Evolutionary conservation across 2,888 invertebrate species (phyloP), one percentile per base, ranked within the genome.

Genomic region (Drosophila ezoana): DNA sequence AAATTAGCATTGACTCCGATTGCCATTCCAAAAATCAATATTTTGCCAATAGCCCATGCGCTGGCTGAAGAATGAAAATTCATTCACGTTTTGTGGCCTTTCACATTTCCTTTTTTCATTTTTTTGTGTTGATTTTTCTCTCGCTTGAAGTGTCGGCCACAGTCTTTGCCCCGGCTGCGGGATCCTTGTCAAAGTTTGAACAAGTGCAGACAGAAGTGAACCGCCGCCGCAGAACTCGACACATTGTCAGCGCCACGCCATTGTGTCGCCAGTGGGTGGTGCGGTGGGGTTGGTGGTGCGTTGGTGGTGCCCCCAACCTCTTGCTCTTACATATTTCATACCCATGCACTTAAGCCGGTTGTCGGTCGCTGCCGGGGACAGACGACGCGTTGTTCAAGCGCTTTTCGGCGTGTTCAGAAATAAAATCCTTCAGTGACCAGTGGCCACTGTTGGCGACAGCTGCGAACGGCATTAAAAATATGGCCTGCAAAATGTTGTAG

Each of bases 101-200:
- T 43, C 43, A 14, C 37, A 35, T 56, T 38, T 35, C 2, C 18
- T 28, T 28, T 28, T 20, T 8, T 13, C 33, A 23, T 16, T 51
- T 23, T 51, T 10, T 18, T 5, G 11, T 13, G n/a, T 38, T 38
- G 23, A 33, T 41, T 51, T 18, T 37, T 10, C 16, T 18, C 11
- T 52, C 35, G 62, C n/a, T 49, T 74, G 41, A 49, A 48, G 54
- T 52, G 60, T n/a, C 41, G n/a, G 33, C 18, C 53, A 43, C 54
- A 71, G 35, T 40, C 32, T 54, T 57, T 16, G 49, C 28, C n/a
- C 57, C 32, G 45, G 28, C 58, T 33, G 23, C 43, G 47, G 72
- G 14, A 60, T 63, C 60, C 70, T 59, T 71, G 76, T 76, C 79
- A 79, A 79, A 72, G 65, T 58, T 59, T 72, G 33, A 62, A 59